These are phyloP conservation scores for Salvelinus namaycush DNA, from an alignment of 2,113 vertebrate genomes.

Conservation along the genomic window DNA sequence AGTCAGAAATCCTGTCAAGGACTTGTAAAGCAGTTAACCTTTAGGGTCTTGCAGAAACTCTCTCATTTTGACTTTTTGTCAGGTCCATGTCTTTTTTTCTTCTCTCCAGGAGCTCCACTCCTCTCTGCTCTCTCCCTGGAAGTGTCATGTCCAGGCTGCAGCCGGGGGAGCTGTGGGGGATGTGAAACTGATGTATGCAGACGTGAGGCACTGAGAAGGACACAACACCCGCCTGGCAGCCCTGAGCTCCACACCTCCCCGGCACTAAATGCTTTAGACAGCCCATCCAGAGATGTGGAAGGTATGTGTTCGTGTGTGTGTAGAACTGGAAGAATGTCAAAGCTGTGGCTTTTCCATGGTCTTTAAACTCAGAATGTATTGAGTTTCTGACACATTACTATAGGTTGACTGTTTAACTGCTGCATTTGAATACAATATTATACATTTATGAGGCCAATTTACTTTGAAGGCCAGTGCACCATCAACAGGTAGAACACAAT, in stretches of 20 bases:
- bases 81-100: constrained; percentile 34
- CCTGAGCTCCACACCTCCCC: constrained; percentile 43
- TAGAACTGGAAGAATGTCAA: constrained; percentile 60
- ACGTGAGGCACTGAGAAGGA: constrained; percentile 45
- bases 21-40: constrained; percentile 47
- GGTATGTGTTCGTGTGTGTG: constrained; percentile 3
- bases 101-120: not conserved
- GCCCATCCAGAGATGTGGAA: constrained; percentile 31
- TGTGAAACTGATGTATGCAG: constrained; percentile 62
- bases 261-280: constrained; percentile 48
- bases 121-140: constrained; percentile 13
- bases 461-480: no score
- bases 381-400: constrained; percentile 48
- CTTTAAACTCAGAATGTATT: constrained; percentile 66
- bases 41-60: constrained; percentile 38
- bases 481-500: not conserved
- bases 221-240: constrained; percentile 49
- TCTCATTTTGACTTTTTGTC: constrained; percentile 33
- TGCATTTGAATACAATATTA: constrained; percentile 20
- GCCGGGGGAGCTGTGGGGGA: constrained; percentile 27
- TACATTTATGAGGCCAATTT: no score
- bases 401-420: constrained; percentile 41
- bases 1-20: constrained; percentile 13
- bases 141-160: constrained; percentile 33
- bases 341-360: constrained; percentile 49